Conservation (phyloP, 2,113 vertebrate genomes). For the Promerops cafer region DNA sequence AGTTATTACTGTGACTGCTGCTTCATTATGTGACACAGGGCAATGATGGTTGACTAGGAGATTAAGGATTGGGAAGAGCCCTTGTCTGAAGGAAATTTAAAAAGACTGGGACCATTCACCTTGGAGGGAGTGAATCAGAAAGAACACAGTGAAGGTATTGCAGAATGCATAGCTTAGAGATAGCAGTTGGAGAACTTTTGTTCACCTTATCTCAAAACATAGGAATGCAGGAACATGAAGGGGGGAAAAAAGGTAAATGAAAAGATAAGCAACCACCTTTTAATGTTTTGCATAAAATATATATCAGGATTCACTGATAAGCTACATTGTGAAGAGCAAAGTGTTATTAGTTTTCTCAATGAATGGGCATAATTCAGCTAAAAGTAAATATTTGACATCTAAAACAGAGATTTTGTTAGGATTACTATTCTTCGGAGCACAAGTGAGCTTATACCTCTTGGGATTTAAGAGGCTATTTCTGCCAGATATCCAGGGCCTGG, state of each 20-base stretch:
- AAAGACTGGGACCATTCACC: not conserved
- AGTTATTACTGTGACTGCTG: not conserved
- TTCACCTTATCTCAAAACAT: slow-evolving; percentile 6
- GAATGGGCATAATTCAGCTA: not conserved
- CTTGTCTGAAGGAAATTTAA: not conserved
- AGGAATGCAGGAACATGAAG: not conserved
- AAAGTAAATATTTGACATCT: slow-evolving; percentile 19
- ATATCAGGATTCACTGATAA: not conserved
- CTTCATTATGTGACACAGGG: not conserved
- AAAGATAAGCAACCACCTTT: not conserved
- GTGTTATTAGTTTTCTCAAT: not conserved
- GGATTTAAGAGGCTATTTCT: not conserved
- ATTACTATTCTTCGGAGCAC: not conserved
- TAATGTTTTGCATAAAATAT: not conserved
- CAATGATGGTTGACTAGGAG: not conserved
- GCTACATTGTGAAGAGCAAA: not conserved
- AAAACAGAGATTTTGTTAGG: not conserved
- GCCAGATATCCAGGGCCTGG: not conserved
- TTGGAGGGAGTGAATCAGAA: not conserved
- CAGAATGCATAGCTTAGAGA: not conserved
- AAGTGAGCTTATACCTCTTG: not conserved
- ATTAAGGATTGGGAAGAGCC: not conserved
- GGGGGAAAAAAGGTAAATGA: not conserved
- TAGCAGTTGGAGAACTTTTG: not conserved
- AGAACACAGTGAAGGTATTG: not conserved